Percentiles rank a stretch among this genome's conserved stretches.
These are phyloP conservation scores for Cryptomyrus ogoouensis DNA, from an alignment of 2,113 vertebrate genomes.

Conservation along the genomic window DNA sequence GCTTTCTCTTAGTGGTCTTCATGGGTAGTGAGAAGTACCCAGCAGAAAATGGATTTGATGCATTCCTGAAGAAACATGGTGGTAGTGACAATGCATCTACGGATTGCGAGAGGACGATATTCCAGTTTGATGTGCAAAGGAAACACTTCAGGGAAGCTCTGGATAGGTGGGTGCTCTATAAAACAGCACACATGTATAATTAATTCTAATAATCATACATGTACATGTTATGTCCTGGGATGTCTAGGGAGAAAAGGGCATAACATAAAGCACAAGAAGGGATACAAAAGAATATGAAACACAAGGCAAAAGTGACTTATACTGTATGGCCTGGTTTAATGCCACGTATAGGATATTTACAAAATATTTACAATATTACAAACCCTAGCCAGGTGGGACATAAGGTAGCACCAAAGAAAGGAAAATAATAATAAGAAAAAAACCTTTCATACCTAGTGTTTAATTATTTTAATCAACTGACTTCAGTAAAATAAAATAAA, in stretches of 20 bases:
- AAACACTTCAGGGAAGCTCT: slow-evolving; percentile 87
- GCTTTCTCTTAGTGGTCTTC: slow-evolving; percentile 79
- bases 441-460: not conserved
- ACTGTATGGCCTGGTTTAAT: not conserved
- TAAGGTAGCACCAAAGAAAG: not conserved
- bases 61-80: slow-evolving; percentile 89
- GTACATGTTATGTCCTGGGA: not conserved
- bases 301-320: not conserved
- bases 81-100: slow-evolving; percentile 93
- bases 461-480: not conserved
- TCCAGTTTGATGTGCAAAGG: slow-evolving; percentile 91
- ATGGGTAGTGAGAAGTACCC: slow-evolving; percentile 97
- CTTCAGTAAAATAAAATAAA: not conserved
- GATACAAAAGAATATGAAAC: not conserved
- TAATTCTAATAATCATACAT: not conserved
- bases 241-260: not conserved
- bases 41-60: slow-evolving; percentile 90
- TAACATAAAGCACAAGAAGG: not conserved
- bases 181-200: not conserved
- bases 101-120: slow-evolving; percentile 89
- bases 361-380: not conserved
- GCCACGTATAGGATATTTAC: not conserved
- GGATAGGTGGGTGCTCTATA: slow-evolving; percentile 67
- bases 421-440: not conserved
- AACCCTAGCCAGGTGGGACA: not conserved